Evolutionary conservation across 2,888 invertebrate species (phyloP), one percentile per base, ranked within the genome.

Genomic region (Drosophila meridiana): DNA sequence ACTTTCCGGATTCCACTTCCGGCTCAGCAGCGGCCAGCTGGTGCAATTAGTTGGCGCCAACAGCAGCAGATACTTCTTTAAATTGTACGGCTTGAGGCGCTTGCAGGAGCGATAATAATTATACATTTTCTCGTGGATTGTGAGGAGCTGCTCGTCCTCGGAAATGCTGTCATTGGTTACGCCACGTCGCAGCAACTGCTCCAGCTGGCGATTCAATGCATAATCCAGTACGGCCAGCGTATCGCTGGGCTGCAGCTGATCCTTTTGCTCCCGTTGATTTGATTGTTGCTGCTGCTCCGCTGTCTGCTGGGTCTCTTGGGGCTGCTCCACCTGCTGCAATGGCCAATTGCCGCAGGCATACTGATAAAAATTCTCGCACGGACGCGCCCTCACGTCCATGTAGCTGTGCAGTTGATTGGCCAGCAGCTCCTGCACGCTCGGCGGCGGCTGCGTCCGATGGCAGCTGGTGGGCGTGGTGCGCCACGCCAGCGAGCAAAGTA

Each of bases 291-390:
- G 58, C 7, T 58, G 63, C 2, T 70, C 55, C 11, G 50, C 50
- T 13, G 42, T 20, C 30, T 56, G 32, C 0, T 59, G 30, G 26
- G 26, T 32, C 28, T 67, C 47, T 2, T 42, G n/a, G 9, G 36
- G 47, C 50, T 47, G 42, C 45, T 65, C 56, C 55, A 86, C 70
- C 67, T 92, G 92, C 53, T 86, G 84, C 38, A 92, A 83, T 57
- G 91, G 89, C 92, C 92, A 92, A 59, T 90, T 91, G 40, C 92
- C 92, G 62, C 92, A 92, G 63, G 92, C 92, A 63, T 91, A 92
- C 75, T 92, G 92, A 85, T 92, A 91, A 66, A 92, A 92, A 48
- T 92, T 90, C 57, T 92, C 92, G 55, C 92, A 92, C 53, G 92
- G 92, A 40, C 87, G 85, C 63, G 87, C 87, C 64, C 78, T 80